A percentile compares a stretch with the other conserved stretches of the same genome.
These are phyloP conservation scores for Taeniopygia guttata DNA, from an alignment of 2,797 vertebrate genomes.

Conservation along the genomic window DNA sequence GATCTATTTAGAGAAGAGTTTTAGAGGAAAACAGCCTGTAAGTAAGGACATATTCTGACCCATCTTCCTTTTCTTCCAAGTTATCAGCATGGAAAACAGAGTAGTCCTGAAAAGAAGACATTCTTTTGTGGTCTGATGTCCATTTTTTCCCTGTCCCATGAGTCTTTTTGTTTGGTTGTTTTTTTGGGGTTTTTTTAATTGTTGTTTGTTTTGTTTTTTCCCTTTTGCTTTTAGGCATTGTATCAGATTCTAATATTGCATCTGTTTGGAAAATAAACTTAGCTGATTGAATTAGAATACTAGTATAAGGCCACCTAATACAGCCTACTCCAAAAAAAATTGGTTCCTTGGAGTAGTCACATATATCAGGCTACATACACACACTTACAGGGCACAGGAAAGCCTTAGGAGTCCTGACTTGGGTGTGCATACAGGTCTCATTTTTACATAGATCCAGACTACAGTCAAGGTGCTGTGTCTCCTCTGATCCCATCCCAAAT, in stretches of 20 bases:
- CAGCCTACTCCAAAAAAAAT: not conserved
- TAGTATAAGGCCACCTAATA: not conserved
- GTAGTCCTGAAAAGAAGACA: not conserved
- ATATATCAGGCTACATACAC: not conserved
- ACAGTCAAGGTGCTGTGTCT: not conserved
- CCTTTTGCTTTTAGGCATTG: not conserved
- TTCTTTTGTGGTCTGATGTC: not conserved
- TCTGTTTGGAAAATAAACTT: not conserved
- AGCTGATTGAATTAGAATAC: not conserved
- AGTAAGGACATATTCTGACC: not conserved
- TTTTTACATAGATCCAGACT: not conserved
- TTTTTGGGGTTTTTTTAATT: no score
- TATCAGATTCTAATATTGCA: not conserved
- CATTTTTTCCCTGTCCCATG: fast-evolving
- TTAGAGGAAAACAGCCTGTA: not conserved
- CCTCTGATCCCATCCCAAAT: not conserved
- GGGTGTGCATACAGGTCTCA: not conserved
- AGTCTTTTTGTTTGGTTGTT: no score
- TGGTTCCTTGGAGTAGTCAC: not conserved
- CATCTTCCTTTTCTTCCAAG: not conserved
- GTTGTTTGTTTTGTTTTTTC: no score
- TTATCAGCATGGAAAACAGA: not conserved
- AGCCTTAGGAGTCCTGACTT: not conserved
- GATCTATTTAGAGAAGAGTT: not conserved
- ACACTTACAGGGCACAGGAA: fast-evolving